phyloP scores from a whole-genome alignment of 2,888 invertebrate species.

The Eristalis tenax region DNA sequence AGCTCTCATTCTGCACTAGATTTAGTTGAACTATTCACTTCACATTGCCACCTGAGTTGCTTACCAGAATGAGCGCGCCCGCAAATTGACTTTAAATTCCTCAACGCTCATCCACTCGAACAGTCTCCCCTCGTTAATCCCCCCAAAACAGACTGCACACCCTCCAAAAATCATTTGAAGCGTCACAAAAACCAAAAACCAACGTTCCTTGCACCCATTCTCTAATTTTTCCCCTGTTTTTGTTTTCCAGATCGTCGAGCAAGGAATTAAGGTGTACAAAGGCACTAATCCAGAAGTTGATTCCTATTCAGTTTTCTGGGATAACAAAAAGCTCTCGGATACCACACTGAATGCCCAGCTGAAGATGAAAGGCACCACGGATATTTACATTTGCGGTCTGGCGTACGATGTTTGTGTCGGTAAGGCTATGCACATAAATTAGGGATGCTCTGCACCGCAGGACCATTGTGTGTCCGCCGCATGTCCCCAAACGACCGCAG shows the following conservation, averaged over 20 bases:
- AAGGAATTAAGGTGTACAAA: constrained; percentile 91
- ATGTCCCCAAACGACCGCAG: constrained; percentile 18
- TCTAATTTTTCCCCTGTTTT: neutral
- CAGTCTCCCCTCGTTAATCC: neutral
- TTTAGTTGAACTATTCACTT: no score
- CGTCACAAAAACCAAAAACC: no score
- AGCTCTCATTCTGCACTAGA: no score
- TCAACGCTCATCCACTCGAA: neutral
- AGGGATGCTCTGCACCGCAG: constrained; percentile 23
- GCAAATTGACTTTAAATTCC: neutral
- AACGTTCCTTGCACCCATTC: neutral
- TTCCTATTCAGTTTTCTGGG: constrained; percentile 99
- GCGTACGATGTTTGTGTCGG: constrained; percentile 98
- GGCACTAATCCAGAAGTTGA: constrained; percentile 97
- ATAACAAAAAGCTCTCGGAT: constrained; percentile 95
- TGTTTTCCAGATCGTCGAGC: constrained; percentile 84
- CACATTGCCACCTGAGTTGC: no score
- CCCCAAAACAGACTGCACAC: neutral
- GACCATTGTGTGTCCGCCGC: neutral
- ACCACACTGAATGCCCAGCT: constrained; percentile 92
- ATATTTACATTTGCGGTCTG: constrained; percentile 96
- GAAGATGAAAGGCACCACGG: constrained; percentile 90
- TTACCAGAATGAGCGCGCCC: no score
- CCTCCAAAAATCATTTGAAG: neutral
- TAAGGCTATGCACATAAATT: constrained; percentile 77